Evolutionary conservation across 2,888 invertebrate species (phyloP).

Genomic region (Desoria tigrina): DNA sequence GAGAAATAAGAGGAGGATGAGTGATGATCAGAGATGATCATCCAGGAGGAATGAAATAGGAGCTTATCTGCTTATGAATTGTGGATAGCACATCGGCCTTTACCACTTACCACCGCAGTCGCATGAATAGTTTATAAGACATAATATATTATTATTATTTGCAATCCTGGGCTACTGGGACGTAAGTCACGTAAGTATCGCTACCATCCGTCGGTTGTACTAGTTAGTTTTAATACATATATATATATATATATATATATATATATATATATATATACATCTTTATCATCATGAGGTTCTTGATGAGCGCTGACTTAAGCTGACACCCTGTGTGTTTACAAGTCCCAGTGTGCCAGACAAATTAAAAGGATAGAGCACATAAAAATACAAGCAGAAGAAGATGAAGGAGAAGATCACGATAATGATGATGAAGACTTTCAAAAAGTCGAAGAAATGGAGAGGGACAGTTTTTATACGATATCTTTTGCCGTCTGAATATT

Average conservation of each 20-base stretch:
- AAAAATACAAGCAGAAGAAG: conserved; percentile 3
- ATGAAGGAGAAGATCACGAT: not conserved
- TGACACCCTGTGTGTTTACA: conserved; percentile 4
- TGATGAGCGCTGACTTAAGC: not conserved
- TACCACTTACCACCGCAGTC: too few relatives aligned
- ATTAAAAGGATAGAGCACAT: not conserved
- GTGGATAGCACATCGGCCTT: not conserved
- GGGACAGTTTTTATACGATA: conserved; percentile 29
- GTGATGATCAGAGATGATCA: not conserved
- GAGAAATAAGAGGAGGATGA: conserved; percentile 18
- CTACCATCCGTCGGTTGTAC: conserved; percentile 6
- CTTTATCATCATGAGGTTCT: too few relatives aligned
- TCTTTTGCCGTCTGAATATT: conserved; percentile 27
- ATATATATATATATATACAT: too few relatives aligned
- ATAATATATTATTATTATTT: not conserved
- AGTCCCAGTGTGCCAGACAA: conserved; percentile 8
- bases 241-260: too few relatives aligned
- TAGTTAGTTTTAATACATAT: too few relatives aligned
- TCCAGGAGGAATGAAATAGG: not conserved
- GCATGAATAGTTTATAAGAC: too few relatives aligned
- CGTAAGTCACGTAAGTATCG: not conserved
- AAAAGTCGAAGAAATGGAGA: conserved; percentile 17
- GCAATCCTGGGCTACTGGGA: not conserved
- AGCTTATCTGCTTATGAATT: not conserved
- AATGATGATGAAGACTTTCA: not conserved